Evolutionary conservation across 2,888 invertebrate genomes (phyloP), one percentile per base, ranked within the genome.

Genomic region (Lomographa bimaculata): DNA sequence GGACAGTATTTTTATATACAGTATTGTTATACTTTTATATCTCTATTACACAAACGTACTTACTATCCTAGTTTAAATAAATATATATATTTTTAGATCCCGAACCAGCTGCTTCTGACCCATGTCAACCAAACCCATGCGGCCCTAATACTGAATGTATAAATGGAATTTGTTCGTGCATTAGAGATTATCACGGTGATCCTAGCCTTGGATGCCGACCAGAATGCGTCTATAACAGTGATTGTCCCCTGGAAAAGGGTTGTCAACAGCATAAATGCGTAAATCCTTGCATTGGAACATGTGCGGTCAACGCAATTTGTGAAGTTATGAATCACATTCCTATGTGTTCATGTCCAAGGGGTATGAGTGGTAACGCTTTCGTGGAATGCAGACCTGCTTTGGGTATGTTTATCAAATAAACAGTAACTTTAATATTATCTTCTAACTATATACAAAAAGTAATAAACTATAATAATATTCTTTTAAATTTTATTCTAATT

Each of bases 231-330:
- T 82, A 93, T 27, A 94, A 91, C 64, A 86, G 91, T 0, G 94
- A 94, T 62, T 94, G 94, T 64, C 74, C 91, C 7, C 72, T 87
- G 42, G 90, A 92, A 50, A 92, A 91, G 61, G 93, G 93, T 20
- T 94, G 94, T 56, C 89, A 92, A 50, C 77, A 89, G 60, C 92
- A 93, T 64, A 94, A 94, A 74, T 94, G 94, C 61, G 62, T 87
- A n/a, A 91, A 94, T 76, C 94, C 94, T 10, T 94, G 95, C 64
- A 90, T 91, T 26, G 93, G 93, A 51, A 92, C 93, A 5, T 95
- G 95, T 65, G 94, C 93, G 2, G 64, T 90, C 41, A 92, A 92
- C 64, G 94, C 95, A 4, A 82, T 92, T 36, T 95, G 95, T 60
- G 91, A 93, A 50, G 93, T 94, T 1, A 91, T 92, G 55, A 93